A percentile compares a stretch with the other conserved stretches of the same genome.
These are phyloP conservation scores for Zophobas atratus DNA, from an alignment of 1,140 invertebrate species.

Conservation along the genomic window DNA sequence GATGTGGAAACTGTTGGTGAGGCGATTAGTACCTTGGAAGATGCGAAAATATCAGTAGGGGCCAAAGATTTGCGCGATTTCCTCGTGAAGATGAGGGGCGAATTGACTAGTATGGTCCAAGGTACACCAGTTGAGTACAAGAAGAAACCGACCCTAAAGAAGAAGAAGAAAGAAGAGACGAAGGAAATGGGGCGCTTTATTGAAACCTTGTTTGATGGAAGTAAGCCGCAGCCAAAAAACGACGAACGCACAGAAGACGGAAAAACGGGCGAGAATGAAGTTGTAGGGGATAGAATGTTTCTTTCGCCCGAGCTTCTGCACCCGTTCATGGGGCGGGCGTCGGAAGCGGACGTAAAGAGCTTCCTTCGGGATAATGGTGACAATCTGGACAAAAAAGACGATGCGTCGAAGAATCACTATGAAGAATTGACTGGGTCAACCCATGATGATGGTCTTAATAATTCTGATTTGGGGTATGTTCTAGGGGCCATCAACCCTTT, in stretches of 20 bases:
- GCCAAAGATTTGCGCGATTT: conserved; percentile 46
- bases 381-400: background rate
- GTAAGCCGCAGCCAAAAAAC: conserved; percentile 1
- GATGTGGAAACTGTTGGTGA: conserved; percentile 21
- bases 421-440: conserved; percentile 18
- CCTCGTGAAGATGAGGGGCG: conserved; percentile 50
- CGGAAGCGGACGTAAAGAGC: conserved; percentile 39
- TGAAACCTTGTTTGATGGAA: conserved; percentile 20
- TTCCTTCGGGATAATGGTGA: conserved; percentile 49
- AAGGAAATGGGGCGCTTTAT: conserved; percentile 2
- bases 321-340: conserved; percentile 54
- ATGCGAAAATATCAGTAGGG: conserved; percentile 46
- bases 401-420: conserved; percentile 6
- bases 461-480: conserved; percentile 40
- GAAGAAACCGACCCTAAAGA: conserved; percentile 21
- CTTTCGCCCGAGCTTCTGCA: conserved; percentile 51
- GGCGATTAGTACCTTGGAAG: conserved; percentile 42
- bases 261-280: conserved; percentile 24
- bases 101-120: conserved; percentile 27
- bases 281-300: conserved; percentile 24
- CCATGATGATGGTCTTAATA: conserved; percentile 22
- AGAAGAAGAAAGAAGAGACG: conserved; percentile 9
- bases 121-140: background rate
- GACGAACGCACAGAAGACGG: background rate
- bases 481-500: conserved; percentile 52